These are phyloP conservation scores for Heterocephalus glaber DNA, from an alignment of 2,113 vertebrate genomes.

Conservation along the genomic window DNA sequence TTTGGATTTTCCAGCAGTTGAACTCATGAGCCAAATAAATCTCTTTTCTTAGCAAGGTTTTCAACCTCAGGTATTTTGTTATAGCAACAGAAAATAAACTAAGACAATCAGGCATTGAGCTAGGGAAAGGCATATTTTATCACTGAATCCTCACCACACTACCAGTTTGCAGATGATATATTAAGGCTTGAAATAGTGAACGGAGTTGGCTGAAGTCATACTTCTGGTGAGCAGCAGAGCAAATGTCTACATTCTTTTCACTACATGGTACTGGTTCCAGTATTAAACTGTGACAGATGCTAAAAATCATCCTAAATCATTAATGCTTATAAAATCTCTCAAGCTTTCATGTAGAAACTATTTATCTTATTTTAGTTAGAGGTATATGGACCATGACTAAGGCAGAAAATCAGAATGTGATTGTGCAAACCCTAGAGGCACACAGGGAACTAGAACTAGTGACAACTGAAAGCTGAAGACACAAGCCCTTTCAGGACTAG, in stretches of 20 bases:
- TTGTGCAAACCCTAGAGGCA: background rate
- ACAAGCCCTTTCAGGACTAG: background rate
- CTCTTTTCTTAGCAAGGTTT: background rate
- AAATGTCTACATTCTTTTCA: background rate
- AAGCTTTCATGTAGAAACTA: background rate
- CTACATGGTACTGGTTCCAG: background rate
- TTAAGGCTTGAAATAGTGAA: background rate
- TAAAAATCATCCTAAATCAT: background rate
- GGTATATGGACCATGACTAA: background rate
- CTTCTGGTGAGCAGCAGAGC: background rate
- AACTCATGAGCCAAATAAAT: background rate
- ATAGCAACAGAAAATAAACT: background rate
- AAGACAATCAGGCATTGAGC: background rate
- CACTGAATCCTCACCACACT: background rate
- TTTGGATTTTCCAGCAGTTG: background rate
- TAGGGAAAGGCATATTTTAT: background rate
- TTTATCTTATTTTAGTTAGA: background rate
- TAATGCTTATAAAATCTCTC: background rate
- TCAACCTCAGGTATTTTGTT: background rate
- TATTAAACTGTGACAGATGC: background rate
- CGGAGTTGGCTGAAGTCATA: background rate
- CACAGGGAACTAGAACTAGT: background rate
- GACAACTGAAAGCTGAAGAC: background rate
- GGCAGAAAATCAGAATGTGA: rapidly evolving
- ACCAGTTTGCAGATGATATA: background rate